phyloP scores from a whole-genome alignment of 2,888 invertebrate species.

The Polyploca ridens region DNA sequence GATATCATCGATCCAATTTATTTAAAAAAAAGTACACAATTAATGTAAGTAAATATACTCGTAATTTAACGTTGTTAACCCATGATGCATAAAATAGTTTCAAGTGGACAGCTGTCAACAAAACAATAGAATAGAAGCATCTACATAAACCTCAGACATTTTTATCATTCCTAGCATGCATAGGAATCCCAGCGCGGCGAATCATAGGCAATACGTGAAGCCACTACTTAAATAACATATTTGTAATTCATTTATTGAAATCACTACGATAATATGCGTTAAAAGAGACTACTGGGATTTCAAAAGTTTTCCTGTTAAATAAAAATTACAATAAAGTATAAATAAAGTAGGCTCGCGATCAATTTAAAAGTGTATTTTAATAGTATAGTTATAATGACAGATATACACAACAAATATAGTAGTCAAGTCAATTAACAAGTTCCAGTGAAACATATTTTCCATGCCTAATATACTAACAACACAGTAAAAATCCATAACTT shows the following conservation, averaged over 20 bases:
- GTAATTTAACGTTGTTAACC: not conserved
- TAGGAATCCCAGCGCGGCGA: slow-evolving; percentile 46
- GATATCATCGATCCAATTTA: no score
- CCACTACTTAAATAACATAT: slow-evolving; percentile 49
- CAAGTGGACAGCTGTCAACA: not conserved
- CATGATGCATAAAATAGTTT: not conserved
- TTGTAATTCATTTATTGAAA: slow-evolving; percentile 60
- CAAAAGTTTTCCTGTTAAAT: slow-evolving; percentile 20
- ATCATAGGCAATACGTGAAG: slow-evolving; percentile 56
- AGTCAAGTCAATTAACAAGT: no score
- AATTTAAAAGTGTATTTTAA: not conserved
- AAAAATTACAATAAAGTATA: slow-evolving; percentile 16
- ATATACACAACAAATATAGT: no score
- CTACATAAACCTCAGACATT: slow-evolving; percentile 25
- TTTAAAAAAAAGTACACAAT: no score
- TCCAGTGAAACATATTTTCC: no score
- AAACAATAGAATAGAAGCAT: slow-evolving; percentile 6
- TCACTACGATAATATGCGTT: slow-evolving; percentile 38
- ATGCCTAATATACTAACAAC: no score
- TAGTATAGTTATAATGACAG: no score
- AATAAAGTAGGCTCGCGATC: not conserved
- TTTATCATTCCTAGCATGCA: slow-evolving; percentile 62
- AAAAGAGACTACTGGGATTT: slow-evolving; percentile 19
- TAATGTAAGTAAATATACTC: not conserved
- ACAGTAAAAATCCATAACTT: no score